These are phyloP conservation scores for Drosophila oshimai DNA, from an alignment of 1,140 invertebrate species.

Conservation along the genomic window DNA sequence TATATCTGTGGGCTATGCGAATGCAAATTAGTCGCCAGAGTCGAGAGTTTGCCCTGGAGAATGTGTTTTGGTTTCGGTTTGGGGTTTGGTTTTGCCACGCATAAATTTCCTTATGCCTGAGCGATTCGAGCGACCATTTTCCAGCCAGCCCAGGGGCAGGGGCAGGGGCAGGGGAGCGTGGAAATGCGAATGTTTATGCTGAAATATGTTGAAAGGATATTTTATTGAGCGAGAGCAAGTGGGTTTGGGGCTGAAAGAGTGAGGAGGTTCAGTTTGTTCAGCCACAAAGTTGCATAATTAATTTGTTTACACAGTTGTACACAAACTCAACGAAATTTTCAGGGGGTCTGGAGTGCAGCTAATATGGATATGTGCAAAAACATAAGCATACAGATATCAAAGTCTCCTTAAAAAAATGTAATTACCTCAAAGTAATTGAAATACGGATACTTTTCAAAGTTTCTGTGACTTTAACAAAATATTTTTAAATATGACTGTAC, in stretches of 20 bases:
- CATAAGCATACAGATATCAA: background rate
- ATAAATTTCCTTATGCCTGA: conserved; percentile 72
- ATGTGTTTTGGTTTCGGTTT: conserved; percentile 59
- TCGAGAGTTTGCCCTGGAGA: conserved; percentile 39
- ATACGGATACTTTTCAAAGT: too few species aligned
- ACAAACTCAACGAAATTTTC: conserved; percentile 47
- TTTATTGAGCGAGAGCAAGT: conserved; percentile 43
- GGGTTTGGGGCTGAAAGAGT: background rate
- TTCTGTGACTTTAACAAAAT: too few species aligned
- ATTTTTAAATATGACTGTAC: too few species aligned
- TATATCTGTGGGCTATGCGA: conserved; percentile 52
- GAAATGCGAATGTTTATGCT: conserved; percentile 54
- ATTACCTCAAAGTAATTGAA: too few species aligned
- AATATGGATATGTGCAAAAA: conserved; percentile 36
- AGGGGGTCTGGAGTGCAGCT: conserved; percentile 1
- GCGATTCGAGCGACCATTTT: conserved; percentile 51
- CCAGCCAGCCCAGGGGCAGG: background rate
- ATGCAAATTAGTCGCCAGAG: conserved; percentile 54
- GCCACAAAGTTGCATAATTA: conserved; percentile 72
- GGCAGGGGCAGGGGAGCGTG: background rate
- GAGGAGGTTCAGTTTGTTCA: conserved; percentile 3
- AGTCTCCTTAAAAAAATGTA: background rate
- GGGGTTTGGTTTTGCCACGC: conserved; percentile 58
- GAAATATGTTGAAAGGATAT: conserved; percentile 72
- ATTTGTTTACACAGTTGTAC: conserved; percentile 81